phyloP scores from a whole-genome alignment of 2,797 vertebrate genomes.

The Acanthis flammea region DNA sequence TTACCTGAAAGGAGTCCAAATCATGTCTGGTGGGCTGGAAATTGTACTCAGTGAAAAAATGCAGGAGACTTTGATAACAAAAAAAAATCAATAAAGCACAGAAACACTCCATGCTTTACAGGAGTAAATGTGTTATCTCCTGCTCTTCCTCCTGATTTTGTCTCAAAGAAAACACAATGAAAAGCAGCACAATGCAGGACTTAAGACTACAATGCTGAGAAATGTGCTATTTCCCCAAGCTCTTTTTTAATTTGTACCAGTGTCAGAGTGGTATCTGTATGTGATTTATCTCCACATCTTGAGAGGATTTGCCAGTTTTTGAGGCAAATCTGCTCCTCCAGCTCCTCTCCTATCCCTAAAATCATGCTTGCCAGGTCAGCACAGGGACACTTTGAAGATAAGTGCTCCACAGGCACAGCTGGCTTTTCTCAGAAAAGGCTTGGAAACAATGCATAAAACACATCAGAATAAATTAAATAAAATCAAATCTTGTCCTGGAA shows the following conservation, averaged over 20 bases:
- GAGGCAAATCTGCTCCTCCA: neutral
- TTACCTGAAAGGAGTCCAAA: neutral
- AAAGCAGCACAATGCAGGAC: neutral
- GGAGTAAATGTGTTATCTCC: neutral
- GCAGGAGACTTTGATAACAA: neutral
- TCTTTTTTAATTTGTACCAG: neutral
- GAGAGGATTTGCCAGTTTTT: neutral
- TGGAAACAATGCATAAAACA: neutral
- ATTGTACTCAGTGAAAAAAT: constrained; percentile 2
- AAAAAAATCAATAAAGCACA: neutral
- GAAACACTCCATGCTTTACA: neutral
- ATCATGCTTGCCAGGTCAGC: neutral
- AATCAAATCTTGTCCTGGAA: neutral
- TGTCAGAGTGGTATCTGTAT: neutral
- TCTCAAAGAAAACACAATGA: neutral
- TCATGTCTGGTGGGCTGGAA: neutral
- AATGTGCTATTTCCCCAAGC: neutral
- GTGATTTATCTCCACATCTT: neutral
- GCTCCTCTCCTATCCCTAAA: neutral
- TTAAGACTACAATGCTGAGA: neutral
- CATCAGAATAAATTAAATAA: neutral
- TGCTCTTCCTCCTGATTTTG: neutral
- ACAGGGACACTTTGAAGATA: neutral
- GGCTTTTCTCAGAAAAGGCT: neutral
- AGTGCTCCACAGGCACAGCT: neutral